A percentile compares a stretch with the other conserved stretches of the same genome.
phyloP scores from a whole-genome alignment of 2,888 invertebrate species.

The Hedychridium roseum region DNA sequence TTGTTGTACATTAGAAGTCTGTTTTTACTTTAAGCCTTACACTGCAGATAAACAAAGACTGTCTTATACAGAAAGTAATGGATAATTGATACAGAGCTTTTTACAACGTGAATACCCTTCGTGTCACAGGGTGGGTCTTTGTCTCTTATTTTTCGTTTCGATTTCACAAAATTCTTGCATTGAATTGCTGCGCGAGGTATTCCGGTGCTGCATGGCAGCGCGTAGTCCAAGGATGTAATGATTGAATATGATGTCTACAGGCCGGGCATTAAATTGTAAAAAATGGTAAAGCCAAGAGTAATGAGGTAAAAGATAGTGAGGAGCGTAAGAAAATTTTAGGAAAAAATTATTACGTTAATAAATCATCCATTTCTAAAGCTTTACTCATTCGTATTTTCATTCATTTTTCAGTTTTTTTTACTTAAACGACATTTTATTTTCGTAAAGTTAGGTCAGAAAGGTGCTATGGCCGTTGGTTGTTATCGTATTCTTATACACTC shows the following conservation, averaged over 20 bases:
- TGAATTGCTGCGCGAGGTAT: constrained; percentile 42
- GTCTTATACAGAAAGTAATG: too few relatives aligned
- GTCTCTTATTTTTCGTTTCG: constrained; percentile 10
- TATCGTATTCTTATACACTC: constrained; percentile 13
- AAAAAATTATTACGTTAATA: constrained; percentile 17
- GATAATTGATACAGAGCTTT: too few relatives aligned
- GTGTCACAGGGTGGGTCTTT: too few relatives aligned
- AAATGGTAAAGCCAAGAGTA: constrained; percentile 15
- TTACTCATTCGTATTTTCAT: constrained; percentile 6
- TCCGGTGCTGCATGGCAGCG: constrained; percentile 44
- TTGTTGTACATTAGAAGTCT: too few relatives aligned
- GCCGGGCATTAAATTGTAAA: constrained; percentile 44
- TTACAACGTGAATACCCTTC: too few relatives aligned
- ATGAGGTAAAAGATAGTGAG: constrained; percentile 18
- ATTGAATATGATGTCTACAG: constrained; percentile 46
- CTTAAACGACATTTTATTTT: constrained; percentile 5
- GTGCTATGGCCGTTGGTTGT: constrained; percentile 16
- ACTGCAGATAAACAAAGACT: too few relatives aligned
- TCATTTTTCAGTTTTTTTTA: constrained; percentile 3
- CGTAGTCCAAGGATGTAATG: constrained; percentile 46
- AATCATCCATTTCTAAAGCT: constrained; percentile 15
- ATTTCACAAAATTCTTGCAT: too few relatives aligned
- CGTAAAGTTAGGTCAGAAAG: constrained; percentile 12
- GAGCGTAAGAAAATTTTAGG: constrained; percentile 23
- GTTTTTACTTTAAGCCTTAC: too few relatives aligned